Conservation (phyloP, 2,113 vertebrate species). For the Erpornis zantholeuca region DNA sequence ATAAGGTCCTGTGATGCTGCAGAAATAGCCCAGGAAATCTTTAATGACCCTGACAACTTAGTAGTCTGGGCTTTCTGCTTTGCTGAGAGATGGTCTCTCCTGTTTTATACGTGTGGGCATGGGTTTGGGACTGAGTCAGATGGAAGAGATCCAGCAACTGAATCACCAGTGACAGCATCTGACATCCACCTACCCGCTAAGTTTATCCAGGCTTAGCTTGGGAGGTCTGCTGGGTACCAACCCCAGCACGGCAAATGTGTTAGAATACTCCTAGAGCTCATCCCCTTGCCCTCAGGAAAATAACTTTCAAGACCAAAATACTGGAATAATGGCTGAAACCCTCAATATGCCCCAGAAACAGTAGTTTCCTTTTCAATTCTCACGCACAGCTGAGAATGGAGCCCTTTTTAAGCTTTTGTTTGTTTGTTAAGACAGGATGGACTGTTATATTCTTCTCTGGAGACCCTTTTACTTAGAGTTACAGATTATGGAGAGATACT, state of each 20-base stretch:
- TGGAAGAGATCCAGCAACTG: neutral
- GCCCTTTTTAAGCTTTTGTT: neutral
- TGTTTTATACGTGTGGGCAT: rapidly evolving
- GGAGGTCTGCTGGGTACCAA: neutral
- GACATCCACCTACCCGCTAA: neutral
- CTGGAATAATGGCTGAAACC: neutral
- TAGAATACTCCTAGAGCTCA: neutral
- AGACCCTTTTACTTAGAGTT: neutral
- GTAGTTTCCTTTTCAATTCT: neutral
- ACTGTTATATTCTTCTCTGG: neutral
- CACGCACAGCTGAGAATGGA: neutral
- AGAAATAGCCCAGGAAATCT: neutral
- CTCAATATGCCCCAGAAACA: neutral
- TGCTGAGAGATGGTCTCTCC: neutral
- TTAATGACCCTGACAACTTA: neutral
- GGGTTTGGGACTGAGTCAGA: neutral
- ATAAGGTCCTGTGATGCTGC: neutral
- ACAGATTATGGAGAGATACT: neutral
- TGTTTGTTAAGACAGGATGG: neutral
- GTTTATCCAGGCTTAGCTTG: neutral
- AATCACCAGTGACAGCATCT: neutral
- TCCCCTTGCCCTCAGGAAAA: rapidly evolving
- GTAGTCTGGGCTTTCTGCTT: neutral
- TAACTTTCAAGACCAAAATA: neutral
- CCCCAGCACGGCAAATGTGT: neutral